Evolutionary conservation across 2,888 invertebrate species (phyloP), one percentile per base, ranked within the genome.

Genomic region (Spialia ferax): DNA sequence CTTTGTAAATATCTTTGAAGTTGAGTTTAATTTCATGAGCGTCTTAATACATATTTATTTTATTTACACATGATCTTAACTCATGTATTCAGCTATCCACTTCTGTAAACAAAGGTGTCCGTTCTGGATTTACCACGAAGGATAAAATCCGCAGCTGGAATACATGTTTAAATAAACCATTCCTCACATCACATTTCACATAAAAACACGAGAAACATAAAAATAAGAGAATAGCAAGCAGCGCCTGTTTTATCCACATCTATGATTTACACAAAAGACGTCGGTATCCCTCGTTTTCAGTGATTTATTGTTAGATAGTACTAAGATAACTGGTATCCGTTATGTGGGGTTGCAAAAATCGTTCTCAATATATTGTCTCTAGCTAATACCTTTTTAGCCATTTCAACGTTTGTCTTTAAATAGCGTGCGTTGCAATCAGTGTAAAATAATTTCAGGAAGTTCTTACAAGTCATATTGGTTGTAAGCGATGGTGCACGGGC

Each of bases 141-240:
- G 56, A 63, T 63, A 62, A 70, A 64, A 70, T 61, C 71, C 62
- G 65, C 66, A 68, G 29, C 56, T 57, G 63, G 64, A 62, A 89
- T 88, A 85, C 83, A 85, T 87, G 87, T 87, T 90, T 91, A 91
- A 91, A 90, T 88, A 91, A 87, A 81, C 86, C 87, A 89, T 91
- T 84, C 73, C 81, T 86, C 85, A 86, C 81, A 82, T 81, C 81
- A 79, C 79, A 77, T 82, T 86, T 83, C 83, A 79, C 80, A 87
- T 87, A 89, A 89, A 90, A 91, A 86, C 78, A 83, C 76, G 82
- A 42, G n/a, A n/a, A n/a, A n/a, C n/a, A n/a, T n/a, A n/a, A 82
- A 87, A 87, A 89, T 87, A 89, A 83, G 83, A 80, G 76, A 79
- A 83, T 84, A 79, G 78, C 78, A 75, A 81, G 76, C 80, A 76